Evolutionary conservation across 1,140 invertebrate genomes (phyloP).

Genomic region (Pemphigus obesinymphae): DNA sequence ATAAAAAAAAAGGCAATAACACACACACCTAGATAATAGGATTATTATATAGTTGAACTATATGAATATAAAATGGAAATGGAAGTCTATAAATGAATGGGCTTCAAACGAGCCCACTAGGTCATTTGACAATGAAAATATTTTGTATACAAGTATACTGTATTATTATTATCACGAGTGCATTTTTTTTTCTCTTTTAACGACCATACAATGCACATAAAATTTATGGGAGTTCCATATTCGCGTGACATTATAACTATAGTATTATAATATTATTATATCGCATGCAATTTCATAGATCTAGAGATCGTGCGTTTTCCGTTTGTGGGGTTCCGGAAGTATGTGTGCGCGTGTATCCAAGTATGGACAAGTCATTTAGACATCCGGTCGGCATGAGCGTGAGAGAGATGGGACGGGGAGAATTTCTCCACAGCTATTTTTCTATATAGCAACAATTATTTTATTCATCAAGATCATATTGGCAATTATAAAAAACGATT

Average conservation of each 20-base stretch:
- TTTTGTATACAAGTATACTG: background rate
- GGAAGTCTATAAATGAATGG: conserved; percentile 35
- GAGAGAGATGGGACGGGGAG: background rate
- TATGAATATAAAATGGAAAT: conserved; percentile 7
- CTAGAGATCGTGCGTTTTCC: background rate
- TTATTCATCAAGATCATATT: background rate
- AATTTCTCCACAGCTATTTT: background rate
- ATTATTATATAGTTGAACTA: background rate
- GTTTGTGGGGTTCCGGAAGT: background rate
- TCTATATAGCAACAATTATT: background rate
- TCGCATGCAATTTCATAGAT: background rate
- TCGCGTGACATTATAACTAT: background rate
- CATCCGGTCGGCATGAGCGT: background rate
- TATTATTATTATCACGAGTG: background rate
- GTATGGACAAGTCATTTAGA: conserved; percentile 14
- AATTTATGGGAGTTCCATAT: background rate
- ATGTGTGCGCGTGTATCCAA: background rate
- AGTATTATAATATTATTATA: background rate
- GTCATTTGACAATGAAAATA: conserved; percentile 15
- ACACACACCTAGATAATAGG: conserved; percentile 36
- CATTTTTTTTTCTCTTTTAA: background rate
- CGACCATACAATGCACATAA: background rate
- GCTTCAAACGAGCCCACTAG: conserved; percentile 18
- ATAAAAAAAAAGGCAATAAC: conserved; percentile 34
- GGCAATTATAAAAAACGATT: background rate